Evolutionary conservation across 2,797 vertebrate genomes (phyloP).

Genomic region (Trichosurus vulpecula): DNA sequence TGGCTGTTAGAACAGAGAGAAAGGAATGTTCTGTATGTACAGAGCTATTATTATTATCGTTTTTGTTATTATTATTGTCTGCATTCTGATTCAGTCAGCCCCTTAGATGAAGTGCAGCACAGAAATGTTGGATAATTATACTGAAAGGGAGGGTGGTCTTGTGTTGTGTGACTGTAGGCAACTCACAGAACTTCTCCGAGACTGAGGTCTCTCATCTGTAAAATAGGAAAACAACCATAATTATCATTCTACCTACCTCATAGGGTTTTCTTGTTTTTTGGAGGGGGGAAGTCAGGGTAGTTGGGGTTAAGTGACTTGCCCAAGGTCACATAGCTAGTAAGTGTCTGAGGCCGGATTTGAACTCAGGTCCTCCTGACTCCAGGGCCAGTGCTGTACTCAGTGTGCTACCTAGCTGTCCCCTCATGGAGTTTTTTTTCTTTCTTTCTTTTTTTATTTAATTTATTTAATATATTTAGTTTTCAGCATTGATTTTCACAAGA

Average conservation of each 20-base stretch:
- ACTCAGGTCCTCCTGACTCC: too few species aligned
- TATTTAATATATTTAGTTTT: too few species aligned
- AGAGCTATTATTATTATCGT: neutral
- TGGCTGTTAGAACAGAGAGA: neutral
- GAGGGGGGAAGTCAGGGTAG: too few species aligned
- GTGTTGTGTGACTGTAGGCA: neutral
- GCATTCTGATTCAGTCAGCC: neutral
- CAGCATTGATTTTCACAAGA: too few species aligned
- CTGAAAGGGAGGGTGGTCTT: neutral
- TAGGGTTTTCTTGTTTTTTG: too few species aligned
- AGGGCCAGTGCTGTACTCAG: too few species aligned
- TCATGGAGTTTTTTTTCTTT: too few species aligned
- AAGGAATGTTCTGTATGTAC: neutral
- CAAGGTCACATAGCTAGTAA: too few species aligned
- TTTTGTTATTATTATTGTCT: neutral
- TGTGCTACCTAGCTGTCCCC: too few species aligned
- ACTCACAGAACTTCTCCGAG: neutral
- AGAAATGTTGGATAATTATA: neutral
- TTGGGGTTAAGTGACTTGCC: too few species aligned
- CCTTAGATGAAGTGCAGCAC: neutral
- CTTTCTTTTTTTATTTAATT: too few species aligned
- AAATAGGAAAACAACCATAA: neutral
- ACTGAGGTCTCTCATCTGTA: neutral
- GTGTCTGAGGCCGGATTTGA: too few species aligned
- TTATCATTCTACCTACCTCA: neutral